Evolutionary conservation across 2,113 vertebrate genomes (phyloP), one percentile per base, ranked within the genome.

Genomic region (Tapirus terrestris): DNA sequence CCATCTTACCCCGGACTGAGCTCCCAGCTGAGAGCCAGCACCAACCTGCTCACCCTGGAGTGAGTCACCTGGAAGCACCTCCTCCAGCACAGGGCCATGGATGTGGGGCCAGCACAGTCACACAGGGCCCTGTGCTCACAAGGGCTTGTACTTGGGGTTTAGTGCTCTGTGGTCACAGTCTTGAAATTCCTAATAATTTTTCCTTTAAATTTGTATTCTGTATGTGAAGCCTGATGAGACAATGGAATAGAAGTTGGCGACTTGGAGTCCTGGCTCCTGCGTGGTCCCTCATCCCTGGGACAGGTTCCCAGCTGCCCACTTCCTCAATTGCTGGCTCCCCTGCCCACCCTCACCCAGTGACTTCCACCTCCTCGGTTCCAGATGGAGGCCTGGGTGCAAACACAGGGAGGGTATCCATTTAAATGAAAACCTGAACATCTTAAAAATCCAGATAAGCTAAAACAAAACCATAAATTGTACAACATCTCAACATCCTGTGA

Each of bases 361-460:
- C 31, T 13, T 10, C 27, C 39, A 27, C 21, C 21, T 83, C 82
- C 45, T 83, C 27, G 79, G 36, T 39, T 29, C 63, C 56, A 81
- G 56, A 43, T 9, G 13, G 20, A 33, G 10, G 4, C 8, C 16
- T 58, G 12, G 31, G 17, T 43, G 8, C 9, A 25, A 84, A 89
- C n/a, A 17, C 8, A 72, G 53, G 77, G 56, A 81, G 7, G 43
- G 25, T 0, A 63, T 23, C 51, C 58, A 70, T 36, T 89, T 68
- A 92, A 76, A 81, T 86, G 31, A 92, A 92, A 89, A 92, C 45
- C 6, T 94, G 39, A 83, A 51, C 43, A 76, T 60, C 68, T 93
- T 87, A 76, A 86, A 91, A 95, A 79, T 60, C 18, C 12, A 82
- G 17, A 80, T 53, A 45, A 87, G 56, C 18, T 60, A 70, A 70